Evolutionary conservation across 30 jellyfish, hydroid and myxozoan genomes (phyloP).

Genomic region (Turritopsis dohrnii): DNA sequence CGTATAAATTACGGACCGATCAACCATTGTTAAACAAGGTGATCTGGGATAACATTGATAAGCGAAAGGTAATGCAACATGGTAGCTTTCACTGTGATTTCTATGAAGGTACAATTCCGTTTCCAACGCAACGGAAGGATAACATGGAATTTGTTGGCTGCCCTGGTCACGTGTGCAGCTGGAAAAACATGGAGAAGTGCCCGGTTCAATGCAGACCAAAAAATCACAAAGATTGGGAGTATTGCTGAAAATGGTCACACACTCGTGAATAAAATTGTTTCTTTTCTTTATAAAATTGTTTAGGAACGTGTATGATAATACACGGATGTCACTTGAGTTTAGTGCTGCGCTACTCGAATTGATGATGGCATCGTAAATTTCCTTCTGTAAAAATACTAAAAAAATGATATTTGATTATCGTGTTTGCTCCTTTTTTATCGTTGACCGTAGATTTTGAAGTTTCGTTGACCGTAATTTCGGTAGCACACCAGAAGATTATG

Average conservation of each 20-base stretch:
- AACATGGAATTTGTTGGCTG: slow-evolving; percentile 7
- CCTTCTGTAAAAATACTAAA: no score
- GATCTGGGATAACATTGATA: slow-evolving; percentile 15
- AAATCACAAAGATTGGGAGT: slow-evolving; percentile 18
- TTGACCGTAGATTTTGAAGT: no score
- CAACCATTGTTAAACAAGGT: background rate
- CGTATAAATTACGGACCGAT: background rate
- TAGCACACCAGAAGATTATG: no score
- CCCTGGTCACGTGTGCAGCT: slow-evolving; percentile 2
- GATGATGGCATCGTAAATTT: background rate
- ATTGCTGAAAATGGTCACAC: background rate
- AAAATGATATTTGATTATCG: no score
- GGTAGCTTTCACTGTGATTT: background rate
- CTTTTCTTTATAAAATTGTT: background rate
- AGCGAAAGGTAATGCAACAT: background rate
- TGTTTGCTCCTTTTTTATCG: no score
- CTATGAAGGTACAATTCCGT: slow-evolving; percentile 1
- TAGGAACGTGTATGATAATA: background rate
- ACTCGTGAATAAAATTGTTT: background rate
- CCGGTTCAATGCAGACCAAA: slow-evolving; percentile 18
- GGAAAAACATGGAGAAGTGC: slow-evolving; percentile 2
- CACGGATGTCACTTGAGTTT: background rate
- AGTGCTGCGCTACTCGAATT: background rate
- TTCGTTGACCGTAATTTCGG: no score
- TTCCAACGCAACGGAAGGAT: slow-evolving; percentile 7